These are phyloP conservation scores for Synodontis membranacea DNA, from an alignment of 2,113 vertebrate genomes.

Conservation along the genomic window DNA sequence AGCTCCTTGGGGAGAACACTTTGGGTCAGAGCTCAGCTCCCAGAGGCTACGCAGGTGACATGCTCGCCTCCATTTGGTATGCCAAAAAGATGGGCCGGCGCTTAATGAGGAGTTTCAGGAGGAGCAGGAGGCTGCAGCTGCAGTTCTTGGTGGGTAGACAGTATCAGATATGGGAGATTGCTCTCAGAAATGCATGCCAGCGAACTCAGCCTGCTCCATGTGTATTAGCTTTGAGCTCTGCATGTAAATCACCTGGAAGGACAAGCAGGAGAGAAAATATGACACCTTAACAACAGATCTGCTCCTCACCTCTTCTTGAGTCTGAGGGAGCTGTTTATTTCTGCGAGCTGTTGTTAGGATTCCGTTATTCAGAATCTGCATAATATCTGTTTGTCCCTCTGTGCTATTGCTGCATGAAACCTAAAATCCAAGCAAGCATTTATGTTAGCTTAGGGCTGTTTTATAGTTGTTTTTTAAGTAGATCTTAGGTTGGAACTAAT, in stretches of 20 bases:
- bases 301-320: neutral
- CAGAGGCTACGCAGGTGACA: conserved; percentile 47
- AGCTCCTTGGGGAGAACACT: conserved; percentile 36
- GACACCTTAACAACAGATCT: conserved; percentile 8
- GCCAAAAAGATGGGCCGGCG: conserved; percentile 68
- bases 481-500: neutral
- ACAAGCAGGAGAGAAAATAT: neutral
- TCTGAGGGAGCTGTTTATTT: neutral
- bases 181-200: conserved; percentile 36
- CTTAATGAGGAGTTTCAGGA: conserved; percentile 63
- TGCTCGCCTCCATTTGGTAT: conserved; percentile 70
- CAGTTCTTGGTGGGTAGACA: conserved; percentile 67
- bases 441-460: neutral
- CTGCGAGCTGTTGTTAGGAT: neutral
- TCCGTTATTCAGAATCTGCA: neutral
- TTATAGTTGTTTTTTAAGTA: neutral
- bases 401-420: neutral
- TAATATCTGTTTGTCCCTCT: neutral
- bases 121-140: conserved; percentile 63
- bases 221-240: conserved; percentile 37
- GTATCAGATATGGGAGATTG: conserved; percentile 2
- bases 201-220: conserved; percentile 11
- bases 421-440: neutral
- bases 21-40: conserved; percentile 27
- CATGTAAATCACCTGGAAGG: conserved; percentile 41